These are phyloP conservation scores for Adelges cooleyi DNA, from an alignment of 1,140 invertebrate species.

Conservation along the genomic window DNA sequence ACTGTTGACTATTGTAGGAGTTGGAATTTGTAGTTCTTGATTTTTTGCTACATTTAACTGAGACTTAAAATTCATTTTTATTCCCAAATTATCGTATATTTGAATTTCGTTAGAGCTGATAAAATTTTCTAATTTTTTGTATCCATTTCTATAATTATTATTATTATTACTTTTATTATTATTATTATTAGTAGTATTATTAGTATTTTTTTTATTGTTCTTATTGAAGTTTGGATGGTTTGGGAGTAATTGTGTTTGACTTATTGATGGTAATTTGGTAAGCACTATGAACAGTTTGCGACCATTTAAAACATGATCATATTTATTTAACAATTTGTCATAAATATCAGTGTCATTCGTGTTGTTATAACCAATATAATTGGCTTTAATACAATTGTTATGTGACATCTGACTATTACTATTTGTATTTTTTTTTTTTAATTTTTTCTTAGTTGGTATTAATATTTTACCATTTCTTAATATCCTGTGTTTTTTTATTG, in stretches of 20 bases:
- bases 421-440: background rate
- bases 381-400: background rate
- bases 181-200: too few species aligned
- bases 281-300: background rate
- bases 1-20: too few species aligned
- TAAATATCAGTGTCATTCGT: background rate
- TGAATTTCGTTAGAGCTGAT: constrained; percentile 12
- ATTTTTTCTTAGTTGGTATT: background rate
- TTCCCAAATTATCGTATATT: background rate
- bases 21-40: too few species aligned
- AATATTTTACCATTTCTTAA: constrained; percentile 18
- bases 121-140: constrained; percentile 19
- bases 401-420: background rate
- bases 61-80: background rate
- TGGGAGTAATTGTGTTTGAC: too few species aligned
- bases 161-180: too few species aligned
- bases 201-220: too few species aligned
- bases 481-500: background rate
- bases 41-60: background rate
- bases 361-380: background rate
- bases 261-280: background rate
- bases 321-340: background rate
- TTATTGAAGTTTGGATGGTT: too few species aligned
- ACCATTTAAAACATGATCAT: background rate
- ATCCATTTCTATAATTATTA: constrained; percentile 1